A percentile compares a stretch with the other conserved stretches of the same genome.
These are phyloP conservation scores for Coenonympha arcania DNA, from an alignment of 2,888 invertebrate genomes.

Conservation along the genomic window DNA sequence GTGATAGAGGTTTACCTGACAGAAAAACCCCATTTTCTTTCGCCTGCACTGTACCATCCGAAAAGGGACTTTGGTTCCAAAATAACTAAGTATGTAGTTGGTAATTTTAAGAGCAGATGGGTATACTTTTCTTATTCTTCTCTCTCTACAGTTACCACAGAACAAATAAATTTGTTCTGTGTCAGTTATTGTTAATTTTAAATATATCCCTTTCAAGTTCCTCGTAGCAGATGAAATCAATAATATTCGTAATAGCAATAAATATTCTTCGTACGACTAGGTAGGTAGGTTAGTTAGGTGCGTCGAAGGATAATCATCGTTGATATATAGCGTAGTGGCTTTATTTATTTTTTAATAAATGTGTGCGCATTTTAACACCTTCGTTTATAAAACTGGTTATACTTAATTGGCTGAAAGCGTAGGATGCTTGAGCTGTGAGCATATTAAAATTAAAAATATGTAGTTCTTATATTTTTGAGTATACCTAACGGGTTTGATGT, in stretches of 20 bases:
- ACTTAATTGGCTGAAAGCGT: constrained; percentile 7
- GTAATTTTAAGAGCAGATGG: too few relatives aligned
- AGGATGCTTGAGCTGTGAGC: background rate
- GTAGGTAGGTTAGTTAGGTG: too few relatives aligned
- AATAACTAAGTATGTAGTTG: too few relatives aligned
- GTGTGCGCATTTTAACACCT: background rate
- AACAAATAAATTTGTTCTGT: too few relatives aligned
- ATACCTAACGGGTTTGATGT: background rate
- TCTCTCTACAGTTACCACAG: too few relatives aligned
- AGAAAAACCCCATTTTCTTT: too few relatives aligned
- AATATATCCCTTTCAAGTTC: too few relatives aligned
- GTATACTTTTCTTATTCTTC: too few relatives aligned
- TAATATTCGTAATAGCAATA: constrained; percentile 11
- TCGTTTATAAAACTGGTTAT: background rate
- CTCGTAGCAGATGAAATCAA: background rate
- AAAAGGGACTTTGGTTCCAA: too few relatives aligned
- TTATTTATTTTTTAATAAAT: constrained; percentile 2
- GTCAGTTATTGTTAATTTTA: too few relatives aligned
- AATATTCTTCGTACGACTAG: constrained; percentile 16
- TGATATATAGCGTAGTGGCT: constrained; percentile 11
- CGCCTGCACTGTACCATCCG: too few relatives aligned
- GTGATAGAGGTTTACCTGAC: too few relatives aligned
- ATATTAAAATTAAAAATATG: background rate
- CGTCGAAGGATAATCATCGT: constrained; percentile 6
- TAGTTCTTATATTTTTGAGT: background rate